Percentiles rank a stretch among this genome's conserved stretches.
phyloP scores from a whole-genome alignment of 2,113 vertebrate species.

The Myiagra hebetior region DNA sequence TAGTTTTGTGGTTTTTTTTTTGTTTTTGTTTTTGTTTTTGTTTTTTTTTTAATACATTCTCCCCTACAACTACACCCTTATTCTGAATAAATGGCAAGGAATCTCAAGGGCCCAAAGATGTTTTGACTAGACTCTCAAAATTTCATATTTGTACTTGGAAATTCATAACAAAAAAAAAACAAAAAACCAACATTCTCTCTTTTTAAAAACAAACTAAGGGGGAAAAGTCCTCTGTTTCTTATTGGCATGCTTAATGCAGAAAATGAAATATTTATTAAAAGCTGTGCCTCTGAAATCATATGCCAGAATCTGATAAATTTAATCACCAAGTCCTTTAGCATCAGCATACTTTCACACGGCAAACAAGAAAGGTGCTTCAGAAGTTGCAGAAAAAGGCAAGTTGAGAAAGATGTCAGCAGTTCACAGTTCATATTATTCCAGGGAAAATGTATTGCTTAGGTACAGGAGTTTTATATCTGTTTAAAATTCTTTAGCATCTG shows the following conservation, averaged over 20 bases:
- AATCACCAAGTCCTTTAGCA: background rate
- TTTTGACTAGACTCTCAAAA: background rate
- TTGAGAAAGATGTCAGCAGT: background rate
- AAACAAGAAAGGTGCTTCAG: background rate
- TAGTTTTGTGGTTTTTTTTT: no score
- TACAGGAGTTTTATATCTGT: background rate
- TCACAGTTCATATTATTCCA: background rate
- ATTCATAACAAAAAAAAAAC: background rate
- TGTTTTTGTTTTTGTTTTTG: no score
- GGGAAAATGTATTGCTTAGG: background rate
- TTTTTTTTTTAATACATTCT: background rate
- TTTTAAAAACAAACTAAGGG: background rate
- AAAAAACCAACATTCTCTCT: no score
- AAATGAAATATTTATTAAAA: background rate
- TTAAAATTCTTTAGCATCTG: background rate
- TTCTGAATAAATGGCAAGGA: background rate
- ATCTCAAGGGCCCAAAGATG: background rate
- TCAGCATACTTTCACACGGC: fast-evolving
- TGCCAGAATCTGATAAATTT: background rate
- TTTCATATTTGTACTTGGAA: background rate
- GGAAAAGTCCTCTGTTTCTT: background rate
- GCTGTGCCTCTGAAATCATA: background rate
- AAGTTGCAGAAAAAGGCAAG: background rate
- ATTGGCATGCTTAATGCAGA: background rate
- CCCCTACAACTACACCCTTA: background rate